Evolutionary conservation across 2,888 invertebrate genomes (phyloP), one percentile per base, ranked within the genome.

Genomic region (Drosophila multiciliata): DNA sequence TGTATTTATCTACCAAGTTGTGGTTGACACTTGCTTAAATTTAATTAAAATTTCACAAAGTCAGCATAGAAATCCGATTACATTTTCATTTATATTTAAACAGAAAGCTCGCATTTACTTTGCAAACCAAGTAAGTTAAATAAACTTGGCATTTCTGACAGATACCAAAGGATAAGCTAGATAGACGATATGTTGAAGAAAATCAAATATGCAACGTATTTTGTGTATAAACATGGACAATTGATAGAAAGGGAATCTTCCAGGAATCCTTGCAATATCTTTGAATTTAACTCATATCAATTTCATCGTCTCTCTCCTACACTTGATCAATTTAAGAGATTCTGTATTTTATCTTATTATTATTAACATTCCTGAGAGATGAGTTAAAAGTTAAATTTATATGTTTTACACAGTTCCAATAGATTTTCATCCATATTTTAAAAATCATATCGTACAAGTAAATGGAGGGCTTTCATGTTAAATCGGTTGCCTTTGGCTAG

Each of bases 11-110:
- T 48, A 40, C 20, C 53, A 35, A 71, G 40, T 38, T 57, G 40
- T 33, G 33, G 50, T 50, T 26, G 57, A 61, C 67, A 58, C 40
- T 61, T 58, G 45, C 6, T 40, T 50, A 38, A 33, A 65, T 55
- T 52, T 29, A 63, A 64, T 49, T 63, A 52, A 3, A 58, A 40
- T 62, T 54, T n/a, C 58, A 54, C 45, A 50, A 33, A 29, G 20
- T 42, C 42, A 15, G 29, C 20, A 11, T 69, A n/a, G 38, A 15
- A 45, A 11, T 15, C 12, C 36, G 33, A 23, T 35, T 17, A 38
- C 20, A 38, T 26, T 52, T 54, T 35, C 29, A 36, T 20, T 33
- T 8, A 15, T 35, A 60, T 55, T 60, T 60, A 11, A 67, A 57
- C 50, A 40, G 40, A 9, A 11, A n/a, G 35, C 3, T 36, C 1